Evolutionary conservation across 2,113 vertebrate genomes (phyloP).

Genomic region (Trematocara variabile): DNA sequence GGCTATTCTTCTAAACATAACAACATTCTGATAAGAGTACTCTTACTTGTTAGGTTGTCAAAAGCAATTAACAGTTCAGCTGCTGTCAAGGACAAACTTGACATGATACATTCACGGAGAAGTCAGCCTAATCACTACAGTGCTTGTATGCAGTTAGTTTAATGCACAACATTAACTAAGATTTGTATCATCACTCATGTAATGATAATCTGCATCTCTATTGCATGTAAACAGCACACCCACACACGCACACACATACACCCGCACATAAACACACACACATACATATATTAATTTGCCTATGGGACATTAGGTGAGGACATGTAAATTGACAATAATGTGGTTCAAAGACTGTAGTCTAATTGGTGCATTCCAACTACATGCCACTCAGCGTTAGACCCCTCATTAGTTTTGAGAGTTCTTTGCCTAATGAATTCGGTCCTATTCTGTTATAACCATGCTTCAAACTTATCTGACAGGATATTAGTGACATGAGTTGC

Average conservation of each 20-base stretch:
- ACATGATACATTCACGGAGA: neutral
- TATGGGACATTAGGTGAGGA: constrained; percentile 25
- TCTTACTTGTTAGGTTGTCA: neutral
- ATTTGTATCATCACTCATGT: neutral
- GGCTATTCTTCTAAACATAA: neutral
- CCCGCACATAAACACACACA: neutral
- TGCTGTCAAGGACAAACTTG: neutral
- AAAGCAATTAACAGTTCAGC: neutral
- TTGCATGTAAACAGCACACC: neutral
- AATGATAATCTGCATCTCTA: neutral
- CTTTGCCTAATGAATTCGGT: constrained; percentile 10
- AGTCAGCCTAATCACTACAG: neutral
- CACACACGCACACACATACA: neutral
- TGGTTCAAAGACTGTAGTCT: constrained; percentile 16
- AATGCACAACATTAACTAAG: neutral
- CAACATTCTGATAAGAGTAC: neutral
- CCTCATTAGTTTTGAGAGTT: constrained; percentile 51
- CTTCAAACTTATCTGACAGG: constrained; percentile 14
- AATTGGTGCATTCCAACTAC: constrained; percentile 55
- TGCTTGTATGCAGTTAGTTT: constrained; percentile 13
- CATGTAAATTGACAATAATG: constrained; percentile 37
- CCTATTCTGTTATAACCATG: neutral
- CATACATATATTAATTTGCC: constrained; percentile 6
- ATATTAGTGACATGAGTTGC: constrained; percentile 12
- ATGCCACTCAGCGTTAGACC: constrained; percentile 40